Percentiles rank a stretch among this genome's conserved stretches.
Evolutionary conservation across 2,888 invertebrate genomes (phyloP).

Genomic region (Neocrepidodera transversa): DNA sequence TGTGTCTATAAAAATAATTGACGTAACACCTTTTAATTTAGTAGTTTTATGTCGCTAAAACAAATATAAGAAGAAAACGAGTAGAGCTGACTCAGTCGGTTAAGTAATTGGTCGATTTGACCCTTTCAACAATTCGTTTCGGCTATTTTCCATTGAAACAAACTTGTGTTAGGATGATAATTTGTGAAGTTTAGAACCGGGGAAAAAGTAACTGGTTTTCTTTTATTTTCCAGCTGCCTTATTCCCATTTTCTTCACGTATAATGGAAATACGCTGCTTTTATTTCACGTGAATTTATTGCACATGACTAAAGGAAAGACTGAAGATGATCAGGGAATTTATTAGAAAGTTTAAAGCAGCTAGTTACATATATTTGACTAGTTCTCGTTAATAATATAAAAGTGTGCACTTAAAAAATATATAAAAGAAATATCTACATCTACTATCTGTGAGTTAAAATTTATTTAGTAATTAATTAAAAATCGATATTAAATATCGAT

Average conservation of each 20-base stretch:
- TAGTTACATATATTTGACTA: no score
- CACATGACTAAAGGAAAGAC: neutral
- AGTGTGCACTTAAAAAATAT: no score
- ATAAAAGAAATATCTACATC: no score
- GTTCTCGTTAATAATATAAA: no score
- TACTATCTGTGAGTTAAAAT: no score
- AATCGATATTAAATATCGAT: no score
- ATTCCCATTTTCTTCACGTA: neutral
- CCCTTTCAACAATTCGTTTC: neutral
- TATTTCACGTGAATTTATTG: neutral
- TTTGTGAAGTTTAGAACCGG: neutral
- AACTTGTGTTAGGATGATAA: neutral
- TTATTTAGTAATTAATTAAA: no score
- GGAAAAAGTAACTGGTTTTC: neutral
- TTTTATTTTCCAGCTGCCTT: neutral
- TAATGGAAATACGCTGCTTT: neutral
- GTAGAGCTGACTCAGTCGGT: neutral
- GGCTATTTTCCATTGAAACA: neutral
- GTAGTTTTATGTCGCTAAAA: neutral
- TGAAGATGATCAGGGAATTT: neutral
- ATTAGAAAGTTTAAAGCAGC: no score
- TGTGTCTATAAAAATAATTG: no score
- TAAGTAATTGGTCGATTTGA: neutral
- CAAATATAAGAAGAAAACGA: no score
- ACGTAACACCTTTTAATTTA: no score